Evolutionary conservation across 2,797 vertebrate genomes (phyloP), one percentile per base, ranked within the genome.

Genomic region (Lophius americanus): DNA sequence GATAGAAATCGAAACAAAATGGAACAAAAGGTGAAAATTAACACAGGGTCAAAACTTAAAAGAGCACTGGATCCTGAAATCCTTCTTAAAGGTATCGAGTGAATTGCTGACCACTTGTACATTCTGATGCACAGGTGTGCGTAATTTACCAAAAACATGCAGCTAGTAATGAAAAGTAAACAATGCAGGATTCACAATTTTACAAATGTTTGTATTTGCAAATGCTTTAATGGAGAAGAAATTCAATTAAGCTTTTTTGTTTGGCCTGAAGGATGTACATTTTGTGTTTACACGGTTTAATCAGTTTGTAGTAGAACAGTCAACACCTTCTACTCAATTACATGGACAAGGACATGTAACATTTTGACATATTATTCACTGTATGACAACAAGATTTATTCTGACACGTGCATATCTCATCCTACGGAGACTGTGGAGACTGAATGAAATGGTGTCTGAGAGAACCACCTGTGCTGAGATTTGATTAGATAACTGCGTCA

Each of bases 381-480:
- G n/a, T 9, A 39, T 51, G 59, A 51, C 54, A 48, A 67, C 14
- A 46, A 33, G 59, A 61, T 46, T 54, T 64, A 43, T 46, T 64
- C 66, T 53, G 75, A 46, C 53, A 60, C 49, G 68, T 66, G 52
- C 37, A 51, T 42, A 59, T 68, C 39, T 55, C 64, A 76, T 85
- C 57, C 78, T 83, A 51, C 54, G 42, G 76, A 73, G 62, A 67
- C 51, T 52, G 13, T 10, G 11, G 54, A 67, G 83, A 86, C 60
- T 44, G 84, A 73, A 75, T 58, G 47, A 86, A 83, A 84, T 60
- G 49, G 66, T 74, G 80, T 66, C 78, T 83, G 81, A 86, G 71
- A 59, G 72, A 88, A 74, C 74, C 88, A 91, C 86, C 87, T 89
- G 89, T 83, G 82, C 68, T 39, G 60, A 85, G 79, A 74, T 78